These are phyloP conservation scores for Cabera pusaria DNA, from an alignment of 2,888 invertebrate species.

Conservation along the genomic window DNA sequence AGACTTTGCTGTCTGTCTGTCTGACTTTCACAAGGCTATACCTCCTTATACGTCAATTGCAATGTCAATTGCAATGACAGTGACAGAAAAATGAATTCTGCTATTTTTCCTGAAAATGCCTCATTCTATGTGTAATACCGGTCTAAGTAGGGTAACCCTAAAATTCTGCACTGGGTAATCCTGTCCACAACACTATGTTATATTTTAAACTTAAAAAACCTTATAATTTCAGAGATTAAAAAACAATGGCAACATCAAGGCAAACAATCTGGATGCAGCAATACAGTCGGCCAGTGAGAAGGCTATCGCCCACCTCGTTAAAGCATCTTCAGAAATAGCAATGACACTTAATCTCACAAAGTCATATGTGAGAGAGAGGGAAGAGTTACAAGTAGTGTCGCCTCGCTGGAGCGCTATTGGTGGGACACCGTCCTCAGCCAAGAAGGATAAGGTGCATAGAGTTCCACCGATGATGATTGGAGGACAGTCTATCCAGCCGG, in stretches of 20 bases:
- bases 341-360: constrained; percentile 58
- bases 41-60: no score
- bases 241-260: constrained; percentile 50
- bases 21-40: no score
- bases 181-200: no score
- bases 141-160: no score
- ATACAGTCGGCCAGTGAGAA: constrained; percentile 60
- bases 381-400: constrained; percentile 47
- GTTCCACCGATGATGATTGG: constrained; percentile 68
- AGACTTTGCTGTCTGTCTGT: no score
- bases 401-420: constrained; percentile 62
- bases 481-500: constrained; percentile 69
- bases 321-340: constrained; percentile 63
- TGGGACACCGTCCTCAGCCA: constrained; percentile 44
- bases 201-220: no score
- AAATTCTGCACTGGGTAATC: no score
- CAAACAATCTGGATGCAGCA: constrained; percentile 55
- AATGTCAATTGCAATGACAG: no score
- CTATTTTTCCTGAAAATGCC: no score
- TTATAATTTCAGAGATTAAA: constrained; percentile 49
- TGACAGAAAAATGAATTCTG: no score
- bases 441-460: constrained; percentile 56
- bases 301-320: constrained; percentile 59
- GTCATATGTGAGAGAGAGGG: constrained; percentile 49
- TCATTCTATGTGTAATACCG: no score